A percentile compares a stretch with the other conserved stretches of the same genome.
Conservation (phyloP, 23 tunicate genomes). For the Corella eumyota region DNA sequence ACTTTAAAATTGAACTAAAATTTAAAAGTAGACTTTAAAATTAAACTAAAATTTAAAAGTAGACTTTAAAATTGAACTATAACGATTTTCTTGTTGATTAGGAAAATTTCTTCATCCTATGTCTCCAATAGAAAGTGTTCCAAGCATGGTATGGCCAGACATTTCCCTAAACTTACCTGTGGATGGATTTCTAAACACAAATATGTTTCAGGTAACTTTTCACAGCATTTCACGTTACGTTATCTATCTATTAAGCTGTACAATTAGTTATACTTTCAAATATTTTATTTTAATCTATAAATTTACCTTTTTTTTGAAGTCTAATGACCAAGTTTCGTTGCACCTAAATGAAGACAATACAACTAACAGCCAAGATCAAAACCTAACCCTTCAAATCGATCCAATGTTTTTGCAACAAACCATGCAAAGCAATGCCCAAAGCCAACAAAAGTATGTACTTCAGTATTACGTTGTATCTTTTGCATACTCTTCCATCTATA, state of each 20-base stretch:
- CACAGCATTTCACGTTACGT: neutral
- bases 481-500: neutral
- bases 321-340: conserved; percentile 17
- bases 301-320: too few relatives aligned
- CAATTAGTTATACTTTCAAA: too few relatives aligned
- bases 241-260: neutral
- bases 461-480: too few relatives aligned
- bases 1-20: too few relatives aligned
- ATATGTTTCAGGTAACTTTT: neutral
- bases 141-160: too few relatives aligned
- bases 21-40: too few relatives aligned
- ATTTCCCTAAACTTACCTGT: neutral
- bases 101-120: too few relatives aligned
- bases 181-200: neutral
- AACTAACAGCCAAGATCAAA: conserved; percentile 19
- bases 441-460: neutral
- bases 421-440: conserved; percentile 6
- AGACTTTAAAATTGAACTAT: too few relatives aligned
- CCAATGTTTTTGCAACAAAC: conserved; percentile 47
- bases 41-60: too few relatives aligned
- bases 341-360: conserved; percentile 26
- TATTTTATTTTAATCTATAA: too few relatives aligned
- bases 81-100: too few relatives aligned
- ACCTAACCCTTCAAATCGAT: conserved; percentile 64
- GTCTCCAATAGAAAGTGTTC: too few relatives aligned